These are phyloP conservation scores for Tragopan temminckii DNA, from an alignment of 2,797 vertebrate species.

Conservation along the genomic window DNA sequence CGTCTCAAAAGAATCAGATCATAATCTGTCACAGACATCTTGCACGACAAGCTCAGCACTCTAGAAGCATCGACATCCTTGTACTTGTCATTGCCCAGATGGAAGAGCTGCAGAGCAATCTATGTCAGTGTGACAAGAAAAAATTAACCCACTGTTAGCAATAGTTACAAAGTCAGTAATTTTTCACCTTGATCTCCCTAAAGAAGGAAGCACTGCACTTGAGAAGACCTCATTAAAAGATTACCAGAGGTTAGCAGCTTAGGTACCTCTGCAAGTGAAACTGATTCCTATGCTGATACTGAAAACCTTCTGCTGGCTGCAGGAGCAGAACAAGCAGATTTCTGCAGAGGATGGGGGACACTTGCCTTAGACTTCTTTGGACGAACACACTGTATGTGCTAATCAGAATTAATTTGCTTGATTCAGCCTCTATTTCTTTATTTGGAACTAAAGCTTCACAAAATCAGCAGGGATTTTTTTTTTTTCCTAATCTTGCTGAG, in stretches of 20 bases:
- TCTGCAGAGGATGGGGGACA: neutral
- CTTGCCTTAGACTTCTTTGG: neutral
- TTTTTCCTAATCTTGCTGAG: neutral
- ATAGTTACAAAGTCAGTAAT: neutral
- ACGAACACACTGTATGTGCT: neutral
- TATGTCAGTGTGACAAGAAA: neutral
- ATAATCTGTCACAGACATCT: neutral
- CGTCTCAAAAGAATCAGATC: neutral
- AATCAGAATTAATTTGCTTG: slow-evolving; percentile 37
- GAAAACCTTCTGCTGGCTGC: neutral
- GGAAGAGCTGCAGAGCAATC: neutral
- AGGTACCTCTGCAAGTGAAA: neutral
- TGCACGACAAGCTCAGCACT: neutral
- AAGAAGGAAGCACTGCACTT: neutral
- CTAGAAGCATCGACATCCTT: neutral
- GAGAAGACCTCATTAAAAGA: neutral
- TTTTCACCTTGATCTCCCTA: neutral
- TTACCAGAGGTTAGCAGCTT: neutral
- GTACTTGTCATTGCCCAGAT: neutral
- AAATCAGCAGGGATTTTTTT: slow-evolving; percentile 30
- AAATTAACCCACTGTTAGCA: neutral
- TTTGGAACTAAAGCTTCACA: slow-evolving; percentile 13
- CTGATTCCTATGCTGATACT: neutral
- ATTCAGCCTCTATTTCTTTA: slow-evolving; percentile 2
- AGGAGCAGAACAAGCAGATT: neutral